Conservation (phyloP, 1,140 invertebrate genomes). For the Formica selysi region DNA sequence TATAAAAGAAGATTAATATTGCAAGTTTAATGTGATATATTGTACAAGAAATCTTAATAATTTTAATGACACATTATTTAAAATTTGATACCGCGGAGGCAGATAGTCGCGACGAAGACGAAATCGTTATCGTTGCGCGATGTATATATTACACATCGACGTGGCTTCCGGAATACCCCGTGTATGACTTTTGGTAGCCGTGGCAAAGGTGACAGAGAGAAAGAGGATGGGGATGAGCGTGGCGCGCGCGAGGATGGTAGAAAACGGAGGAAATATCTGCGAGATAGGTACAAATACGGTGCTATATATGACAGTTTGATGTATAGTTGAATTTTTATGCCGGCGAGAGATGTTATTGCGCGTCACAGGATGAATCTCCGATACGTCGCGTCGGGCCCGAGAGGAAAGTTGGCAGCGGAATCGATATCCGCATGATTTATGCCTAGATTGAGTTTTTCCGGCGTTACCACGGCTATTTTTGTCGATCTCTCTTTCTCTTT, state of each 20-base stretch:
- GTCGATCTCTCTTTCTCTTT: constrained; percentile 58
- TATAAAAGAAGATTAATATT: background rate
- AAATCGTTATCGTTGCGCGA: background rate
- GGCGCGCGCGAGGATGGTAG: constrained; percentile 23
- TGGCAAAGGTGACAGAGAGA: constrained; percentile 44
- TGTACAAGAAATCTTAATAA: background rate
- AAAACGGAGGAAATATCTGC: constrained; percentile 63
- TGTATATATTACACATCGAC: constrained; percentile 16
- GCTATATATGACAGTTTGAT: constrained; percentile 80
- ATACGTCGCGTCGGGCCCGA: constrained; percentile 70
- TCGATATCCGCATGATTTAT: constrained; percentile 77
- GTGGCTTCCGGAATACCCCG: constrained; percentile 16
- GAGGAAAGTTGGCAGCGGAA: constrained; percentile 76
- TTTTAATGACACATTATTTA: background rate
- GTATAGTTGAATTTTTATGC: constrained; percentile 82
- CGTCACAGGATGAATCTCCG: constrained; percentile 80
- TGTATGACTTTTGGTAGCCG: constrained; percentile 29
- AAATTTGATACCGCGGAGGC: background rate
- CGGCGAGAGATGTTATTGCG: constrained; percentile 79
- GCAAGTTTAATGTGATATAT: background rate
- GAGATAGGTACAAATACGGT: constrained; percentile 78
- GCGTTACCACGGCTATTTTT: constrained; percentile 25
- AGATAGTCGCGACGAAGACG: background rate
- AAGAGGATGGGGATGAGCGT: background rate
- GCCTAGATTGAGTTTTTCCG: constrained; percentile 79